phyloP scores from a whole-genome alignment of 2,888 invertebrate species.

The Trichogramma evanescens region DNA sequence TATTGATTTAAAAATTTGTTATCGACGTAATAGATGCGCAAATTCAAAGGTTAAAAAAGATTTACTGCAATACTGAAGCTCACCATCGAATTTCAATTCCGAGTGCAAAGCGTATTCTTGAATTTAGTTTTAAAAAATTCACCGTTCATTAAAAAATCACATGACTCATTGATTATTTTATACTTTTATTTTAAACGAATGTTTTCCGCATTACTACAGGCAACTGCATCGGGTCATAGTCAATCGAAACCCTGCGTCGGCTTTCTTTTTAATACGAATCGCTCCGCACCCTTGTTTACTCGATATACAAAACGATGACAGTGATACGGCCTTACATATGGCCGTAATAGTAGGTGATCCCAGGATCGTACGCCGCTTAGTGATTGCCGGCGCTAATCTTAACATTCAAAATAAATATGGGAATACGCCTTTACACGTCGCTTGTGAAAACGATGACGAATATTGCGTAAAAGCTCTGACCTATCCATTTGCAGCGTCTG shows the following conservation, averaged over 20 bases:
- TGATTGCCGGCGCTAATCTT: conserved; percentile 67
- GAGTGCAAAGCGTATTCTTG: too few species aligned
- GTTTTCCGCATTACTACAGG: conserved; percentile 49
- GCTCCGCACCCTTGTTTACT: conserved; percentile 71
- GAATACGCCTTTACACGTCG: conserved; percentile 81
- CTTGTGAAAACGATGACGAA: conserved; percentile 63
- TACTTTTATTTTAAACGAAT: not conserved
- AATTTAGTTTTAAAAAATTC: too few species aligned
- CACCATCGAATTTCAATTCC: too few species aligned
- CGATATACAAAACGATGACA: conserved; percentile 72
- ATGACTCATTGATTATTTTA: not conserved
- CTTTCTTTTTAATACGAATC: conserved; percentile 66
- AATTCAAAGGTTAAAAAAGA: not conserved
- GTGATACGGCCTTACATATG: conserved; percentile 78
- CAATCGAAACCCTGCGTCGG: conserved; percentile 65
- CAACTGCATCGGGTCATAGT: conserved; percentile 79
- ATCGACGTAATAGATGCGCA: not conserved
- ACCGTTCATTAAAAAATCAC: not conserved
- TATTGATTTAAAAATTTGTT: not conserved
- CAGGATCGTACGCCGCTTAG: conserved; percentile 66
- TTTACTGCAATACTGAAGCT: too few species aligned
- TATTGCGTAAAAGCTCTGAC: conserved; percentile 68
- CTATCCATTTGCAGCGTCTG: conserved; percentile 52
- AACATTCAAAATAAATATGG: conserved; percentile 61
- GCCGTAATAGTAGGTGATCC: conserved; percentile 73